Conservation (phyloP, 2,113 vertebrate species). For the Formicarius rufipectus region DNA sequence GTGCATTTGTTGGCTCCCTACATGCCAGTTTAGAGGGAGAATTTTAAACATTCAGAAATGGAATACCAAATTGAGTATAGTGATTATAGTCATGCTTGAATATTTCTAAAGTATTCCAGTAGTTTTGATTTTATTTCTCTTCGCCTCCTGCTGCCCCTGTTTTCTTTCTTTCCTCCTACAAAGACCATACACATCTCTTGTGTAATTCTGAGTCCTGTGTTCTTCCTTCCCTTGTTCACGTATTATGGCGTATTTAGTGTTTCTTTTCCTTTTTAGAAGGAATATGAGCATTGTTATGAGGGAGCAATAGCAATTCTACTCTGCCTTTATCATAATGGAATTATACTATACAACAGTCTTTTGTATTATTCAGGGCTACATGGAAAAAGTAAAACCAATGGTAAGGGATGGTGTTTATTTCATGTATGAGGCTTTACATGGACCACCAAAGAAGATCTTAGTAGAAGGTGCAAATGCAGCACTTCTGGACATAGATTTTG, state of each 20-base stretch:
- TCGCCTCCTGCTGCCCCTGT: fast-evolving
- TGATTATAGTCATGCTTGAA: background rate
- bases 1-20: background rate
- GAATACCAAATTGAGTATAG: background rate
- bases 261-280: background rate
- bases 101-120: background rate
- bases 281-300: background rate
- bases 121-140: background rate
- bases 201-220: background rate
- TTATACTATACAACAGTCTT: background rate
- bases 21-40: background rate
- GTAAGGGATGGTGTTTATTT: slow-evolving; percentile 95
- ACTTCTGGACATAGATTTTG: slow-evolving; percentile 96
- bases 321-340: background rate
- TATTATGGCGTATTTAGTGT: background rate
- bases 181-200: background rate
- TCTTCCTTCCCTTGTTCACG: background rate
- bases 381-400: slow-evolving; percentile 92
- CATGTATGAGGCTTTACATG: slow-evolving; percentile 94
- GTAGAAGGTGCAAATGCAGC: slow-evolving; percentile 98
- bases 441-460: slow-evolving; percentile 92
- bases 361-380: slow-evolving; percentile 79
- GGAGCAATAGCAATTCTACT: background rate
- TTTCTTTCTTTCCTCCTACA: background rate
- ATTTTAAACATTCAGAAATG: background rate